Base-by-base conservation (phyloP, 1,140 invertebrate genomes). In the Protaetia brevitarsis region DNA sequence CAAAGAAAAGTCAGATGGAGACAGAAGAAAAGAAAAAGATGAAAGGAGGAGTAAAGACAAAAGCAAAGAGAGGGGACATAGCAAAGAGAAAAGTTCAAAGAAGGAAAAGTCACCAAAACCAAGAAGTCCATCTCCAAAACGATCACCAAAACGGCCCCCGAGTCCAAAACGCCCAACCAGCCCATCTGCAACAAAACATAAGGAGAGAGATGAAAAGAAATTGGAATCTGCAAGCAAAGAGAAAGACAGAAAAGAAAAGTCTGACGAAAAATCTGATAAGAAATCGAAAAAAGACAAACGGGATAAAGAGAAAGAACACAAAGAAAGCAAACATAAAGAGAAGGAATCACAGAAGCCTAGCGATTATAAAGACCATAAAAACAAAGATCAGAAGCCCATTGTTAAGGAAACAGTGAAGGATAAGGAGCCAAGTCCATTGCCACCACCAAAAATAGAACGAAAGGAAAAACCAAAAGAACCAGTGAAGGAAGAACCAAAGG, bases 31-130 rank as follows among this genome's bases (percentile, higher is more conserved):
- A 2, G 83, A 82, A 71, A 83, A 85, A 2, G 83, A 82, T 72
- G 79, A 83, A 2, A 85, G 86, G 67, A 84, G 85, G 82, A 71
- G 73, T 82, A 11, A 87, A 85, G 75, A 82, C 31, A 80, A 82
- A 0, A 74, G 80, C 64, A 88, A 88, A 71, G 88, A 89, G 16
- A 79, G 80, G 65, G 86, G 86, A 84, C 87, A 71, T 85, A 89
- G 10, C 87, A 87, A 77, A 67, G 74, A 75, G 5, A 71, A 69
- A 63, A 68, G 36, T 36, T 23, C 57, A 27, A 72, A 72, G 63
- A 69, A 65, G 34, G 68, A 74, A 34, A 73, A 71, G 58, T 71
- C 72, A 0, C 69, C 77, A 2, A 70, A 61, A 66, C 29, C 56
- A 26, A 67, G 60, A 65, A 73, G 71, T 67, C 65, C 67, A 1